Conservation (phyloP, 2,113 vertebrate species). For the Dromaius novaehollandiae region DNA sequence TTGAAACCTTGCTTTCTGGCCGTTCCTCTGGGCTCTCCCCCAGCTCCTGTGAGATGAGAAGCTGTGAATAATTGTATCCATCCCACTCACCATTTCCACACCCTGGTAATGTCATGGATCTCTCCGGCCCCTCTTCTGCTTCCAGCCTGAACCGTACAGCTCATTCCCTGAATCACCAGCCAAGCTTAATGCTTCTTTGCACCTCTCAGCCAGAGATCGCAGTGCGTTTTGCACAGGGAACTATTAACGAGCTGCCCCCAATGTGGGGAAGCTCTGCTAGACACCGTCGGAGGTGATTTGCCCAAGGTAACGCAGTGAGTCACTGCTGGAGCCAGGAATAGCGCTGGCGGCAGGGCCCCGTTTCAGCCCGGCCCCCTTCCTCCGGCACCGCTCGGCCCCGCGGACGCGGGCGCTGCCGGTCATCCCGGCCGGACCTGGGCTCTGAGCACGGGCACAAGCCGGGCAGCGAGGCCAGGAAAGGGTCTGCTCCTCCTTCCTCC, state of each 20-base stretch:
- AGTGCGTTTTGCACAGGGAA: not conserved
- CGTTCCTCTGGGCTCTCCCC: not conserved
- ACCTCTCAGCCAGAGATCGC: not conserved
- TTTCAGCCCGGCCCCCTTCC: fast-evolving
- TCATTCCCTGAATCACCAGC: not conserved
- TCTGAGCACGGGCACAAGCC: not conserved
- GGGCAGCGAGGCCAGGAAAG: not conserved
- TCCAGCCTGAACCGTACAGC: not conserved
- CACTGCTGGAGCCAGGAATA: conserved; percentile 19
- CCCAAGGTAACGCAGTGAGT: not conserved
- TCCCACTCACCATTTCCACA: not conserved
- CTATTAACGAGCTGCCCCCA: not conserved
- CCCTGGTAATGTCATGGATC: not conserved
- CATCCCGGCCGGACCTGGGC: not conserved
- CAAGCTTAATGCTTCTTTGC: not conserved
- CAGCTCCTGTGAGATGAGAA: not conserved
- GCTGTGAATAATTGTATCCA: fast-evolving
- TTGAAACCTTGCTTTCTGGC: not conserved
- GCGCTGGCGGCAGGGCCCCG: not conserved
- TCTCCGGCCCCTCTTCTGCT: not conserved
- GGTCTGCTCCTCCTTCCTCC: not conserved
- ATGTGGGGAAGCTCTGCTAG: not conserved
- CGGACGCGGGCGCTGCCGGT: fast-evolving
- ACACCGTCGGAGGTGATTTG: not conserved
- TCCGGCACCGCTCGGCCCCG: fast-evolving